Evolutionary conservation across 2,113 vertebrate species (phyloP).

Genomic region (Oceanodroma tethys): DNA sequence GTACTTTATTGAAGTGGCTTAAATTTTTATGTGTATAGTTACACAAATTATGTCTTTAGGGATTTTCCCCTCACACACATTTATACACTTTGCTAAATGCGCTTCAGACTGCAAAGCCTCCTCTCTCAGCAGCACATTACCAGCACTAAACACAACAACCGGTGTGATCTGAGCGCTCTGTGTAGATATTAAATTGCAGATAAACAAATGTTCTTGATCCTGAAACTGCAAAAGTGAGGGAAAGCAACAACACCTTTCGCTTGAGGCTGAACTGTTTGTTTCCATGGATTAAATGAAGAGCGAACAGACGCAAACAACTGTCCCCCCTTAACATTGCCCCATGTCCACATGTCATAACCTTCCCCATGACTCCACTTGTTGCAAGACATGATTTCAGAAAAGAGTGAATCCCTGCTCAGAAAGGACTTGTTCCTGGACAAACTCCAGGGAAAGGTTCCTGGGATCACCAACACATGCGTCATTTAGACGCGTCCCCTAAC

Average conservation of each 20-base stretch:
- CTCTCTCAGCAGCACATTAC: not conserved
- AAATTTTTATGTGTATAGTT: not conserved
- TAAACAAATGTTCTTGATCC: not conserved
- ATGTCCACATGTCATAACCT: not conserved
- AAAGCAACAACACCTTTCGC: not conserved
- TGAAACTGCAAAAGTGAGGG: not conserved
- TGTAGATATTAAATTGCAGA: not conserved
- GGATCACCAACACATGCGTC: not conserved
- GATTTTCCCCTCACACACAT: not conserved
- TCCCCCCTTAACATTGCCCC: not conserved
- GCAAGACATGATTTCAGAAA: not conserved
- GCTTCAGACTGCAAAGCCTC: not conserved
- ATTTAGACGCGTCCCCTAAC: fast-evolving
- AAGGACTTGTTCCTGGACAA: not conserved
- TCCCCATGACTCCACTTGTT: not conserved
- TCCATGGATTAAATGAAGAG: not conserved
- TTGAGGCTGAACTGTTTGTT: not conserved
- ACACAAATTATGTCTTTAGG: not conserved
- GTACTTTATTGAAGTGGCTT: not conserved
- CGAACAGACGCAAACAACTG: not conserved
- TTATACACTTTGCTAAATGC: not conserved
- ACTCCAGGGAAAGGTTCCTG: not conserved
- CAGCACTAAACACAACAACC: not conserved
- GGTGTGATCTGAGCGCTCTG: not conserved
- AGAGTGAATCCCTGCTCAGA: not conserved